phyloP scores from a whole-genome alignment of 2,888 invertebrate genomes.

The Dichetophora obliterata region DNA sequence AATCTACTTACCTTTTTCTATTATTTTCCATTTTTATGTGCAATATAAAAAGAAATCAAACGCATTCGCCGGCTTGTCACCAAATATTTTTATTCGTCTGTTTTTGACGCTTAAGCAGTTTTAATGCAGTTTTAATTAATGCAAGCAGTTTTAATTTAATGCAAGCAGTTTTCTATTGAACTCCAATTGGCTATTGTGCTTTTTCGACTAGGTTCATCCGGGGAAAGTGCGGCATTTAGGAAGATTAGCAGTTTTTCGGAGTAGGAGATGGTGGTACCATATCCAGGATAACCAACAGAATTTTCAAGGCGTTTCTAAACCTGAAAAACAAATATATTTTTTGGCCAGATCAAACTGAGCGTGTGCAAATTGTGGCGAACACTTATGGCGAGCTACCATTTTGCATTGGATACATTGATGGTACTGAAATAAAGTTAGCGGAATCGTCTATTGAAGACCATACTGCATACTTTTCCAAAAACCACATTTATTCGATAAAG shows the following conservation, averaged over 20 bases:
- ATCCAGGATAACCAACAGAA: neutral
- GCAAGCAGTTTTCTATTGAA: neutral
- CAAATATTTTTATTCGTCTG: no score
- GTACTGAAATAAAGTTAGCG: constrained; percentile 42
- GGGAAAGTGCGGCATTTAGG: no score
- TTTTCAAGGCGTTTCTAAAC: neutral
- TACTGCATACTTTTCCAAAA: constrained; percentile 37
- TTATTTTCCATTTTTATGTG: no score
- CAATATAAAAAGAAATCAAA: no score
- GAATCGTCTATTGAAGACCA: constrained; percentile 40
- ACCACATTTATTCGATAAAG: no score
- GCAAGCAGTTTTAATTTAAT: no score
- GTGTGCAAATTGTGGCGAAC: neutral
- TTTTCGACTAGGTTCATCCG: neutral
- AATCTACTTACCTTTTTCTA: no score
- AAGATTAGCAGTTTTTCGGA: neutral
- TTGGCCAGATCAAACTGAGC: neutral
- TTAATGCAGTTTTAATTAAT: no score
- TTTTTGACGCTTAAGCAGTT: no score
- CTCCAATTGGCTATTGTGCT: neutral
- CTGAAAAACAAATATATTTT: neutral
- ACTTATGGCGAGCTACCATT: neutral
- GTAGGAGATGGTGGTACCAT: constrained; percentile 5
- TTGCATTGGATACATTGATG: constrained; percentile 19
- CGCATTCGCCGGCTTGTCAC: no score